Evolutionary conservation across 1,140 invertebrate species (phyloP).

Genomic region (Hydropsyche tenuis): DNA sequence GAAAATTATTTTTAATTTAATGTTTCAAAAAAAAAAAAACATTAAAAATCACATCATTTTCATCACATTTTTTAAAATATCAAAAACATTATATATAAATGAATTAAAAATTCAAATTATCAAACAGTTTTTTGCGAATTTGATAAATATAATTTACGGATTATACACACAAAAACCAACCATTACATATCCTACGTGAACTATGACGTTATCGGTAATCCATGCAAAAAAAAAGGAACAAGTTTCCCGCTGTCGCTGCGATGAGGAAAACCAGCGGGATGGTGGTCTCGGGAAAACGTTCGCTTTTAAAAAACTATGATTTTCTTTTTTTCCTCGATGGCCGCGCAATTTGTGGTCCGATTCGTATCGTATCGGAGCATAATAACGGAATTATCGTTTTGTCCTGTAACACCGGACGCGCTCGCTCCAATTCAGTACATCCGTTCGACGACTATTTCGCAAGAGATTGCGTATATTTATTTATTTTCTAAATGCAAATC

Average conservation of each 20-base stretch:
- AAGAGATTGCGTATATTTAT: constrained; percentile 18
- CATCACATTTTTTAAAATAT: too few species aligned
- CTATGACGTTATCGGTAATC: too few species aligned
- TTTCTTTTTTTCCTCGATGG: neutral
- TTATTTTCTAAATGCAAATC: constrained; percentile 18
- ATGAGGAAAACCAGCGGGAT: too few species aligned
- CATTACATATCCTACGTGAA: too few species aligned
- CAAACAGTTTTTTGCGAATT: too few species aligned
- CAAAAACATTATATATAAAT: too few species aligned
- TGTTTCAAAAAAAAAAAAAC: neutral
- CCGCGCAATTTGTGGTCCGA: constrained; percentile 8
- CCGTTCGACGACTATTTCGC: constrained; percentile 20
- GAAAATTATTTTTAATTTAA: neutral
- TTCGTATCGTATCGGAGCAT: constrained; percentile 19
- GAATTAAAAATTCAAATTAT: too few species aligned
- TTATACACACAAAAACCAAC: too few species aligned
- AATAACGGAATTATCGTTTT: constrained; percentile 29
- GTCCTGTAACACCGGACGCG: constrained; percentile 25
- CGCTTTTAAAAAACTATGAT: too few species aligned
- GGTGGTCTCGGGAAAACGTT: neutral
- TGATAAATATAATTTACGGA: too few species aligned
- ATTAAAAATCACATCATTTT: neutral
- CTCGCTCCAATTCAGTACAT: constrained; percentile 24
- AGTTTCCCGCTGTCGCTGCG: too few species aligned
- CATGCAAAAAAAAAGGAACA: too few species aligned